Conservation (phyloP, 1,140 invertebrate genomes). For the Vanessa atalanta region DNA sequence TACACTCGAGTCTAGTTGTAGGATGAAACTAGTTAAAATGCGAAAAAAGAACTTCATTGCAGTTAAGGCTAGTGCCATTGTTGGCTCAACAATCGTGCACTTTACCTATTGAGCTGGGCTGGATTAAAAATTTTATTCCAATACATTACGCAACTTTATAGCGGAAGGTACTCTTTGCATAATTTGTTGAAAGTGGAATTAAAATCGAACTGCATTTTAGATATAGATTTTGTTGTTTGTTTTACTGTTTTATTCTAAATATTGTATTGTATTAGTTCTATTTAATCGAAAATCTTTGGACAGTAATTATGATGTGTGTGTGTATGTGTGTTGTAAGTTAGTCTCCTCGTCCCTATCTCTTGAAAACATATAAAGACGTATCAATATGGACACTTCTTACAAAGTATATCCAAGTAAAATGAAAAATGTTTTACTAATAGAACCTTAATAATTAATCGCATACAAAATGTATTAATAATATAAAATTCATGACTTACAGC, state of each 20-base stretch:
- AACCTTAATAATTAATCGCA: no score
- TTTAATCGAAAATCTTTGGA: no score
- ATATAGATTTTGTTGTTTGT: not conserved
- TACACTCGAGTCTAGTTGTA: not conserved
- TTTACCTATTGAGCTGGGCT: constrained; percentile 23
- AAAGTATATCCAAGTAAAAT: no score
- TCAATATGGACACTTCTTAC: no score
- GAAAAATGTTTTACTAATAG: no score
- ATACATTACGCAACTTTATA: constrained; percentile 24
- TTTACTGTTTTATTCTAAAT: not conserved
- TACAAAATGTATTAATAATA: no score
- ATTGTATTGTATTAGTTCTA: no score
- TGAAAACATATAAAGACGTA: no score
- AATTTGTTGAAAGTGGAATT: constrained; percentile 8
- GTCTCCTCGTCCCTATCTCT: no score
- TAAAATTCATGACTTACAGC: no score
- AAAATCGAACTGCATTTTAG: not conserved
- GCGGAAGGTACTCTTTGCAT: constrained; percentile 10
- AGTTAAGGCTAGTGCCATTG: constrained; percentile 29
- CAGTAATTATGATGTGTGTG: not conserved
- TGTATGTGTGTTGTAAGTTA: not conserved
- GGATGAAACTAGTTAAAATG: not conserved
- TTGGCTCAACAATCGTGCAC: constrained; percentile 24
- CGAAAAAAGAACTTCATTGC: constrained; percentile 4
- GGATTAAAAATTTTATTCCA: constrained; percentile 31